phyloP scores from a whole-genome alignment of 1,140 invertebrate species.

The Coboldia fuscipes region DNA sequence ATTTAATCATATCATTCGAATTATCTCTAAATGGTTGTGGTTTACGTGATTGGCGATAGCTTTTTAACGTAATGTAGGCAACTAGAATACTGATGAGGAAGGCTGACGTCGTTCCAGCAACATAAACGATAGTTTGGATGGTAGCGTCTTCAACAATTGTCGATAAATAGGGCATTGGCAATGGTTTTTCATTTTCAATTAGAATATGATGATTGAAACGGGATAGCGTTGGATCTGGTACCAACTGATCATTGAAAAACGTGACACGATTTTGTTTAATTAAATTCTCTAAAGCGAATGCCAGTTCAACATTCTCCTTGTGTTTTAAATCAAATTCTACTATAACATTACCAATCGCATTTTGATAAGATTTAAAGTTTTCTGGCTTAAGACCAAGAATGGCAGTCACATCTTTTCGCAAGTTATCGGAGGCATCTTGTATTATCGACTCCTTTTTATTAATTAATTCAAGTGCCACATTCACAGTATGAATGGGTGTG shows the following conservation, averaged over 20 bases:
- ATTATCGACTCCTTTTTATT: slow-evolving; percentile 10
- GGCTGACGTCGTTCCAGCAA: slow-evolving; percentile 18
- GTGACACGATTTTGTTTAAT: slow-evolving; percentile 11
- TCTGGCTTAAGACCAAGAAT: slow-evolving; percentile 14
- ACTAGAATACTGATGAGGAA: slow-evolving; percentile 19
- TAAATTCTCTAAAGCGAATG: slow-evolving; percentile 17
- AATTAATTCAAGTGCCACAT: slow-evolving; percentile 16
- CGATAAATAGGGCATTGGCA: slow-evolving; percentile 10
- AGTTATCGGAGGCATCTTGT: slow-evolving; percentile 15
- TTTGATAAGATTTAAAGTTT: slow-evolving; percentile 20
- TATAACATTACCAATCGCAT: slow-evolving; percentile 14
- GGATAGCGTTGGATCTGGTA: slow-evolving; percentile 14
- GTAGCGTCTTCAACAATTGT: slow-evolving; percentile 11
- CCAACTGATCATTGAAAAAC: slow-evolving; percentile 12
- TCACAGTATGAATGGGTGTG: slow-evolving; percentile 16
- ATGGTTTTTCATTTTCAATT: background rate
- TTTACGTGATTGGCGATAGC: no score
- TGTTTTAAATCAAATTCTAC: slow-evolving; percentile 18
- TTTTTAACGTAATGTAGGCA: slow-evolving; percentile 18
- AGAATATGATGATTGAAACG: slow-evolving; percentile 15
- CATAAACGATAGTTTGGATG: slow-evolving; percentile 17
- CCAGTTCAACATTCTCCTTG: slow-evolving; percentile 15
- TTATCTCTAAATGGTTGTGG: no score
- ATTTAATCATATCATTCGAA: no score
- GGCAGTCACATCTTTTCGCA: slow-evolving; percentile 12